Base-by-base conservation (phyloP, 2,888 invertebrate genomes). In the Gymnoscelis rufifasciata region DNA sequence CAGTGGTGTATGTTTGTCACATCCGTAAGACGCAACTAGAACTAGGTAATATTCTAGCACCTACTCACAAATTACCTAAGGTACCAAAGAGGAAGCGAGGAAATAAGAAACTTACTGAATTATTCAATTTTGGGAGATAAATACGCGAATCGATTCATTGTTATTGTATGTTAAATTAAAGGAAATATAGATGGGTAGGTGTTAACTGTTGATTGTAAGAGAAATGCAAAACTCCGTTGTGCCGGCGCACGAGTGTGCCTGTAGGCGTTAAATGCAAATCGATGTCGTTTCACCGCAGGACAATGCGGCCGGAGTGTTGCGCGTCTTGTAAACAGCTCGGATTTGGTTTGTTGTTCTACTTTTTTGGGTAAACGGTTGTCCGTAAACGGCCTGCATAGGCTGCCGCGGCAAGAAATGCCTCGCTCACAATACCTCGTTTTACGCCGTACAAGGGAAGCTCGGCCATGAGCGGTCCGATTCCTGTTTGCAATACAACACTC, bases 351-450 rank as follows among this genome's bases (percentile, higher is more conserved):
- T 76, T 78, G 86, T 81, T 82, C 81, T 82, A 84, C 88, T 87
- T 87, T 87, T 88, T 88, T 87, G 84, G 87, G 74, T 83, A 80
- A 86, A 79, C 75, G 75, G 72, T 75, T 66, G 64, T 66, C 84
- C 88, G 67, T 86, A 87, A 78, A 82, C 74, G 86, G 87, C 52
- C 54, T 66, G 74, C 70, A 86, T 76, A 86, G 82, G 79, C 67
- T 62, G 79, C 83, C 83, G 83, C 62, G 78, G 83, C 82, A 70
- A 55, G 72, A 78, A 78, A 81, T 83, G 75, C 83, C 76, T 63
- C 73, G 60, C 68, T 66, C 71, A 86, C 83, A 84, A 86, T 83
- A 77, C 74, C 73, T 77, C 80, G 78, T 74, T 77, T 68, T 59
- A 62, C 68, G 4, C 86, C 84, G 61, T 83, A 84, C 74, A 84